These are phyloP conservation scores for Drosophila pseudoobscura DNA, from an alignment of 1,140 invertebrate species.

Conservation along the genomic window DNA sequence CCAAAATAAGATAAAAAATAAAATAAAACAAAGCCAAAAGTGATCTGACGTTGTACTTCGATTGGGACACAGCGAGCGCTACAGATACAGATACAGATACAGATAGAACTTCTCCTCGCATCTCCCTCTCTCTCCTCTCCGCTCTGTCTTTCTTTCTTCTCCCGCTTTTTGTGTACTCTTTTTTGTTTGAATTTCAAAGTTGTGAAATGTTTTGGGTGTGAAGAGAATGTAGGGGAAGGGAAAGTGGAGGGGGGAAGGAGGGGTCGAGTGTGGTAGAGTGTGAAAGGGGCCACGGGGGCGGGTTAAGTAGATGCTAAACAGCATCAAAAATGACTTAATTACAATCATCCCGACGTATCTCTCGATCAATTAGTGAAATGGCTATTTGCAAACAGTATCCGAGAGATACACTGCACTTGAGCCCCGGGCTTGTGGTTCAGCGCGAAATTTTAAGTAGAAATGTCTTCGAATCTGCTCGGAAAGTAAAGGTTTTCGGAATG, in stretches of 20 bases:
- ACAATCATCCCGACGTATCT: slow-evolving; percentile 1
- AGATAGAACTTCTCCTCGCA: slow-evolving; percentile 34
- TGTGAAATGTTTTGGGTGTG: slow-evolving; percentile 46
- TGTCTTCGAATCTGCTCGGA: slow-evolving; percentile 18
- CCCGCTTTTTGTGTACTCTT: slow-evolving; percentile 9
- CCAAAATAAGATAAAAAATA: slow-evolving; percentile 18
- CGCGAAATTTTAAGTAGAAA: no score
- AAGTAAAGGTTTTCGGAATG: neutral
- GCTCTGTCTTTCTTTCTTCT: slow-evolving; percentile 28
- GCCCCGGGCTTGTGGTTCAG: no score
- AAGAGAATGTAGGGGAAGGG: neutral
- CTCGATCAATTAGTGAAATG: neutral
- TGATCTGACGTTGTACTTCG: slow-evolving; percentile 51
- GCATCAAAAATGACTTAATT: slow-evolving; percentile 60
- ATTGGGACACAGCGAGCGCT: slow-evolving; percentile 36
- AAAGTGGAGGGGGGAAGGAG: no score
- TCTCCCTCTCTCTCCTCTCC: slow-evolving; percentile 31
- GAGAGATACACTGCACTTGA: no score
- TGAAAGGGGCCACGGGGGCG: slow-evolving; percentile 1
- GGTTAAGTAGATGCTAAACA: slow-evolving; percentile 57
- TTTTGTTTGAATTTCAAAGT: slow-evolving; percentile 39
- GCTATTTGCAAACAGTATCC: no score
- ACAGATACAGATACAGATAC: slow-evolving; percentile 21
- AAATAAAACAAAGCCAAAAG: slow-evolving; percentile 17
- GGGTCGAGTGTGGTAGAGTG: neutral